A percentile compares a stretch with the other conserved stretches of the same genome.
These are phyloP conservation scores for Psilopogon haemacephalus DNA, from an alignment of 2,113 vertebrate species.

Conservation along the genomic window DNA sequence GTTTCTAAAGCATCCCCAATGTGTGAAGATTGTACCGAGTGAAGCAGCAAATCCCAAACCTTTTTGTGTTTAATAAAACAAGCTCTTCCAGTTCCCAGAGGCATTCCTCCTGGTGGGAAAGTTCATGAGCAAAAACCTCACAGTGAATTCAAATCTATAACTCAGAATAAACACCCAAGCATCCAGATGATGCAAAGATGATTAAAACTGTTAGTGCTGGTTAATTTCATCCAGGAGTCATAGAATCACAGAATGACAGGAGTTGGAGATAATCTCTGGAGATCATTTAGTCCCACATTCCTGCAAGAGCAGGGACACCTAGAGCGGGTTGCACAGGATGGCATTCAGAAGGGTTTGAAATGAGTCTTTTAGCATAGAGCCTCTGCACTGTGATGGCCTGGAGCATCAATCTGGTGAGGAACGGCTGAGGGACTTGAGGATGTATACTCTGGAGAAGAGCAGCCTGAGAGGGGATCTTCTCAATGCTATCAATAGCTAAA, in stretches of 20 bases:
- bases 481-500: too few relatives aligned
- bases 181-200: background rate
- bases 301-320: too few relatives aligned
- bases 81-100: background rate
- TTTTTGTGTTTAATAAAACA: background rate
- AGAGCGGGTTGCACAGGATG: too few relatives aligned
- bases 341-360: too few relatives aligned
- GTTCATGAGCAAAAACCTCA: background rate
- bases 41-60: background rate
- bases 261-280: too few relatives aligned
- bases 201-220: background rate
- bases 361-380: background rate
- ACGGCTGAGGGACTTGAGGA: too few relatives aligned
- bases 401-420: too few relatives aligned
- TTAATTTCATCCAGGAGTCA: background rate
- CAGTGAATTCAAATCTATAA: background rate
- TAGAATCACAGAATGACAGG: too few relatives aligned
- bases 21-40: background rate
- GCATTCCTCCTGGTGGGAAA: background rate
- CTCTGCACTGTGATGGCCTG: rapidly evolving
- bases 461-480: too few relatives aligned
- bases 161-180: background rate
- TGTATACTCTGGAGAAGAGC: too few relatives aligned
- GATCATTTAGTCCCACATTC: too few relatives aligned
- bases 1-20: background rate